These are phyloP conservation scores for Agriopis leucophaearia DNA, from an alignment of 2,888 invertebrate genomes.

Conservation along the genomic window DNA sequence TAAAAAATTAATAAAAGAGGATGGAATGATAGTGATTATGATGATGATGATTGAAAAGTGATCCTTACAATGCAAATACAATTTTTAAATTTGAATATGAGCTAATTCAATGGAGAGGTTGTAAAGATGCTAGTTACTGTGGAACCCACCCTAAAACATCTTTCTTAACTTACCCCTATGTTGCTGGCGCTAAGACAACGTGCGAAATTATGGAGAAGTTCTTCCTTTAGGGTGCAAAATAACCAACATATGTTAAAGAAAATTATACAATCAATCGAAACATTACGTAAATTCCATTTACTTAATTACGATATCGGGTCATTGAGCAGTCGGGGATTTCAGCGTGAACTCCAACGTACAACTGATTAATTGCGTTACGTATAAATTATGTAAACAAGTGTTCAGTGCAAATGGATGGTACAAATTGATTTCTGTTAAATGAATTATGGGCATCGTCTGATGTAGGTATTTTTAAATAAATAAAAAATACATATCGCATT, in stretches of 20 bases:
- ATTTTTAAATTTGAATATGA: too few species aligned
- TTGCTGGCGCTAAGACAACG: too few species aligned
- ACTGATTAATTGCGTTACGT: constrained; percentile 28
- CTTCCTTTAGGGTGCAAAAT: background rate
- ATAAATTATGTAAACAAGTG: constrained; percentile 31
- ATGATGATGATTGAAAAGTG: too few species aligned
- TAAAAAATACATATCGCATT: background rate
- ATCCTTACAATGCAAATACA: too few species aligned
- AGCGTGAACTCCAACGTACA: constrained; percentile 21
- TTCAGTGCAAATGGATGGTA: constrained; percentile 19
- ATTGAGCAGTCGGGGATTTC: constrained; percentile 33
- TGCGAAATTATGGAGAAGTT: background rate
- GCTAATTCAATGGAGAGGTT: too few species aligned
- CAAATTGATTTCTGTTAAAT: constrained; percentile 14
- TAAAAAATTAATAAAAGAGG: too few species aligned
- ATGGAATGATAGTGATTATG: too few species aligned
- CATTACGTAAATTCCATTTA: constrained; percentile 22
- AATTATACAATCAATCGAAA: constrained; percentile 8
- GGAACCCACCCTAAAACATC: too few species aligned
- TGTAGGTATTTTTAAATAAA: background rate
- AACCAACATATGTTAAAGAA: background rate
- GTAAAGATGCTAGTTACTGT: too few species aligned
- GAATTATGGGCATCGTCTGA: background rate
- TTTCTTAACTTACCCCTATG: too few species aligned
- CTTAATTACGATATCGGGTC: constrained; percentile 38